These are phyloP conservation scores for Coleophora deauratella DNA, from an alignment of 2,888 invertebrate genomes.

Conservation along the genomic window DNA sequence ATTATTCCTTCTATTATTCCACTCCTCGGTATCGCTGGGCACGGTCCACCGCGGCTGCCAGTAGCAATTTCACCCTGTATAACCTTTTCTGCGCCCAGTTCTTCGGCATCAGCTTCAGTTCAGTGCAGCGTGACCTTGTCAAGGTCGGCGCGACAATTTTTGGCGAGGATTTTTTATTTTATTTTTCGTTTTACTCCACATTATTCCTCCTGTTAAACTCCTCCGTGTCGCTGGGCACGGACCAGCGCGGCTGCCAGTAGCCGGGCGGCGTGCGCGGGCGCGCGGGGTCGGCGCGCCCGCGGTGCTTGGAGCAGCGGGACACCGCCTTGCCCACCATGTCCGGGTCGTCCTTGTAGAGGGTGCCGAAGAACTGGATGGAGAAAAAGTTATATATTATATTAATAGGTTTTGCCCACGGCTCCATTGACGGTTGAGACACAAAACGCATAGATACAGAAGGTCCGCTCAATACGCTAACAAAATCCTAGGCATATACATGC, in stretches of 20 bases:
- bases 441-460: too few species aligned
- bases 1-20: slow-evolving; percentile 53
- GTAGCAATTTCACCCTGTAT: too few species aligned
- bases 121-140: too few species aligned
- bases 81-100: too few species aligned
- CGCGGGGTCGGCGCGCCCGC: slow-evolving; percentile 48
- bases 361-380: slow-evolving; percentile 48
- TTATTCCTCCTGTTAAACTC: slow-evolving; percentile 57
- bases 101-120: too few species aligned
- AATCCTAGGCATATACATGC: too few species aligned
- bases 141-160: too few species aligned
- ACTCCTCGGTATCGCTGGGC: slow-evolving; percentile 55
- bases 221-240: slow-evolving; percentile 55
- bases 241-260: slow-evolving; percentile 63
- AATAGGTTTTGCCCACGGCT: too few species aligned
- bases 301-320: slow-evolving; percentile 56
- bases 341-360: slow-evolving; percentile 48
- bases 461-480: too few species aligned
- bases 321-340: slow-evolving; percentile 49
- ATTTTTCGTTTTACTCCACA: slow-evolving; percentile 29
- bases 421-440: too few species aligned
- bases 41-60: slow-evolving; percentile 66
- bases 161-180: too few species aligned
- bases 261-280: slow-evolving; percentile 51
- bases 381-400: neutral